These are phyloP conservation scores for Neodiprion lecontei DNA, from an alignment of 1,140 invertebrate species.

Conservation along the genomic window DNA sequence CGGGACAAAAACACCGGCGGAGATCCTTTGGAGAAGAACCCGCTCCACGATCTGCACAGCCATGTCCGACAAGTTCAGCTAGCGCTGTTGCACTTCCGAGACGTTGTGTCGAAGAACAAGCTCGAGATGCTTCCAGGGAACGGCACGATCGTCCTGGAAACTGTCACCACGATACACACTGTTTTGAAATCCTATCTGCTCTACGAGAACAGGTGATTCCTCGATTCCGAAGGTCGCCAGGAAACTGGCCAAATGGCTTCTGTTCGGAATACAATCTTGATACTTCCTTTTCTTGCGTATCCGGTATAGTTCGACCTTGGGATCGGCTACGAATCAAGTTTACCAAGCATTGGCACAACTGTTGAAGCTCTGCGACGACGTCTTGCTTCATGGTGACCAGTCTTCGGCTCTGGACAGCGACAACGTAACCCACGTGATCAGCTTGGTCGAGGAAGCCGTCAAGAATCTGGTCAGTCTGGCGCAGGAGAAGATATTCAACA, in stretches of 20 bases:
- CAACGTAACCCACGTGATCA: conserved; percentile 80
- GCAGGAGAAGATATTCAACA: conserved; percentile 70
- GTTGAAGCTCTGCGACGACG: conserved; percentile 89
- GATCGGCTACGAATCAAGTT: conserved; percentile 84
- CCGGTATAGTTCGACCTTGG: conserved; percentile 65
- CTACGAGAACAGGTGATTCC: conserved; percentile 73
- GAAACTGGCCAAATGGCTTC: no score
- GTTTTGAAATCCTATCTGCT: conserved; percentile 71
- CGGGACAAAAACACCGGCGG: conserved; percentile 20
- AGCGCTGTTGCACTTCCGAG: conserved; percentile 85
- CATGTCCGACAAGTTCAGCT: conserved; percentile 71
- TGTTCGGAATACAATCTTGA: background rate
- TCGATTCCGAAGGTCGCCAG: background rate
- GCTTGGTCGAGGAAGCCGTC: conserved; percentile 80
- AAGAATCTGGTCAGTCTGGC: conserved; percentile 73
- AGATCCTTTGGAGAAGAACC: conserved; percentile 54
- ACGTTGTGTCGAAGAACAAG: conserved; percentile 90
- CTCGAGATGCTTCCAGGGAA: conserved; percentile 91
- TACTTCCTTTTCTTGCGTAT: background rate
- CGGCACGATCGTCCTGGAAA: conserved; percentile 90
- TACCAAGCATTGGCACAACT: conserved; percentile 87
- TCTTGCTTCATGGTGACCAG: conserved; percentile 76
- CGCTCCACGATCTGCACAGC: conserved; percentile 56
- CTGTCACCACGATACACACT: conserved; percentile 86
- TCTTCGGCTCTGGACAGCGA: conserved; percentile 70